Evolutionary conservation across 2,113 vertebrate genomes (phyloP), one percentile per base, ranked within the genome.

Genomic region (Bambusicola thoracicus): DNA sequence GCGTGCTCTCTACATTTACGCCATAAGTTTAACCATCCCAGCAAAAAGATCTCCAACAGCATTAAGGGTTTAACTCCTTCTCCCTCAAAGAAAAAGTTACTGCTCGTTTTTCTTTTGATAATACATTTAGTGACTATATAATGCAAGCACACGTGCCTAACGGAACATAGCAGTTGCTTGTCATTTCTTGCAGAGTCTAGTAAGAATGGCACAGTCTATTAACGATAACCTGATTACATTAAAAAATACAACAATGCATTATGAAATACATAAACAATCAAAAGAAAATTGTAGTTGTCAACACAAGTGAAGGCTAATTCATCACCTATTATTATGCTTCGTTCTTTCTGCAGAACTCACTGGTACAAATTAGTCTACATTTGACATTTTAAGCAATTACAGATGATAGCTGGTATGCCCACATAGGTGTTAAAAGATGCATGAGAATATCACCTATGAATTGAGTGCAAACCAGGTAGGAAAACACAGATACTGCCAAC

Each of bases 91-190:
- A 14, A 56, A 63, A 24, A 27, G 25, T 32, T 46, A 46, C 25
- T 27, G 34, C 16, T 32, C 61, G 30, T 49, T 74, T 72, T 87
- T 62, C 74, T 25, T 84, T 58, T 25, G 34, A 49, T 2, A 74
- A 32, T 38, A 58, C 16, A 30, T 59, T 65, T 25, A 40, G 53
- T 46, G 41, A 58, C 44, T 56, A 11, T 25, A 56, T 68, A 92
- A 58, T 2, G 53, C 24, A 44, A 1, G 0, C 1, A 0, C 2
- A 5, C 0, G 2, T 9, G n/a, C 14, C 0, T 0, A 72, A 86
- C 15, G 53, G 65, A 62, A 11, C 3, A 10, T 6, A 3, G 15
- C 69, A 56, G 53, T 1, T 66, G 25, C 25, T 10, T 63, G 38
- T 13, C 76, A 32, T 19, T 61, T 24, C 32, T 63, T 3, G 2